Conservation (phyloP, 2,888 invertebrate species). For the Drosophila setosimentum region DNA sequence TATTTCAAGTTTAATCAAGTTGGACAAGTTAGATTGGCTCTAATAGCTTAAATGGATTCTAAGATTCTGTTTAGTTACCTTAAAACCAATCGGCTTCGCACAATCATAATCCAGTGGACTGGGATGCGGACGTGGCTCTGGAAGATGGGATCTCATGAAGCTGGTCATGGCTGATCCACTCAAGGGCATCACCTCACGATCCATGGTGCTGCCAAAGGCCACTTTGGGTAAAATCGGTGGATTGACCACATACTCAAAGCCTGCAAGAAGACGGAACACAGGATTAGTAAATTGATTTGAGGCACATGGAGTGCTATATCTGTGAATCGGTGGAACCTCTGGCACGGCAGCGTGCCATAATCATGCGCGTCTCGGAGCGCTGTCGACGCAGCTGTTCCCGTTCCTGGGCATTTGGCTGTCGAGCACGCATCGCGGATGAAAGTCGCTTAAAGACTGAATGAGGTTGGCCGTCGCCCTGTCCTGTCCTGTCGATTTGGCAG, state of each 20-base stretch:
- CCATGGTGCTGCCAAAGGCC: constrained; percentile 86
- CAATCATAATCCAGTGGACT: constrained; percentile 76
- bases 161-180: constrained; percentile 85
- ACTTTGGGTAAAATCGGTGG: constrained; percentile 85
- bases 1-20: background rate
- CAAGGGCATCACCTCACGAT: constrained; percentile 86
- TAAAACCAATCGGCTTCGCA: constrained; percentile 60
- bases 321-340: constrained; percentile 44
- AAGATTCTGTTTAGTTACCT: too few species aligned
- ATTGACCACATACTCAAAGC: constrained; percentile 87
- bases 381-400: constrained; percentile 69
- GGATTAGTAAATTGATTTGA: background rate
- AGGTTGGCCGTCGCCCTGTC: too few species aligned
- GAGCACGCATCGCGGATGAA: constrained; percentile 69
- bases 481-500: constrained; percentile 13
- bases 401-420: constrained; percentile 66
- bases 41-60: background rate
- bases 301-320: background rate
- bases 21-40: rapidly evolving
- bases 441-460: constrained; percentile 45
- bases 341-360: constrained; percentile 62
- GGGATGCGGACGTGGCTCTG: constrained; percentile 73
- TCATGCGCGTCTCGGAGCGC: constrained; percentile 74
- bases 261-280: constrained; percentile 75
- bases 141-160: constrained; percentile 85